A percentile compares a stretch with the other conserved stretches of the same genome.
Conservation (phyloP, 2,888 invertebrate genomes). For the Junonia oenone region DNA sequence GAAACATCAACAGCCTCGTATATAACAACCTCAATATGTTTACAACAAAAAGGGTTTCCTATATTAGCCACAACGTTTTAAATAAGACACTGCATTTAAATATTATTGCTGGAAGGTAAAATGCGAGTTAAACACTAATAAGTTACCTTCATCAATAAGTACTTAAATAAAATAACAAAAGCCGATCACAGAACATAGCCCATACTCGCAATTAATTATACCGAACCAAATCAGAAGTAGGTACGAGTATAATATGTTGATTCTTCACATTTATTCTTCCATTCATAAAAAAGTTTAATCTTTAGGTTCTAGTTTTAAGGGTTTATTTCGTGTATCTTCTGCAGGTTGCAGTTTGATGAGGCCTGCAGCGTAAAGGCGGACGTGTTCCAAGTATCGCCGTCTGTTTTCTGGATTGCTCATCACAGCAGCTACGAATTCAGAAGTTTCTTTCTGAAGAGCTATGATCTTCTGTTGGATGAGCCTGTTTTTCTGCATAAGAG, state of each 20-base stretch:
- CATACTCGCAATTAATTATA: not conserved
- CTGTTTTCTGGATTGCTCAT: conserved; percentile 74
- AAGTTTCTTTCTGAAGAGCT: conserved; percentile 81
- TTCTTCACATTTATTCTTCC: conserved; percentile 18
- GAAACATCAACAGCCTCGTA: conserved; percentile 57
- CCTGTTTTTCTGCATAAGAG: conserved; percentile 81
- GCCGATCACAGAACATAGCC: conserved; percentile 10
- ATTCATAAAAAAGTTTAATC: conserved; percentile 27
- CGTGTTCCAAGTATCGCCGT: conserved; percentile 50
- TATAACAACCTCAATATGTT: conserved; percentile 56
- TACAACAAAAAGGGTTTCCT: conserved; percentile 44
- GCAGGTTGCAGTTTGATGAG: conserved; percentile 34
- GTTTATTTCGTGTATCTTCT: conserved; percentile 35
- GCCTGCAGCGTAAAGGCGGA: conserved; percentile 42
- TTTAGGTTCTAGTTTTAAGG: conserved; percentile 43
- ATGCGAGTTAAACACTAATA: not conserved
- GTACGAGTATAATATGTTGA: not conserved
- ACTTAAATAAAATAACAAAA: conserved; percentile 22
- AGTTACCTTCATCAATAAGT: conserved; percentile 28
- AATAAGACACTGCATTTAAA: conserved; percentile 61
- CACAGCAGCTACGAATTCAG: conserved; percentile 80
- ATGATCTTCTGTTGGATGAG: conserved; percentile 81
- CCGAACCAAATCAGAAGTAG: not conserved
- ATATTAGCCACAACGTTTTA: conserved; percentile 60
- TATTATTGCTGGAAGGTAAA: conserved; percentile 49